phyloP scores from a whole-genome alignment of 2,113 vertebrate species.

The Bungarus multicinctus region DNA sequence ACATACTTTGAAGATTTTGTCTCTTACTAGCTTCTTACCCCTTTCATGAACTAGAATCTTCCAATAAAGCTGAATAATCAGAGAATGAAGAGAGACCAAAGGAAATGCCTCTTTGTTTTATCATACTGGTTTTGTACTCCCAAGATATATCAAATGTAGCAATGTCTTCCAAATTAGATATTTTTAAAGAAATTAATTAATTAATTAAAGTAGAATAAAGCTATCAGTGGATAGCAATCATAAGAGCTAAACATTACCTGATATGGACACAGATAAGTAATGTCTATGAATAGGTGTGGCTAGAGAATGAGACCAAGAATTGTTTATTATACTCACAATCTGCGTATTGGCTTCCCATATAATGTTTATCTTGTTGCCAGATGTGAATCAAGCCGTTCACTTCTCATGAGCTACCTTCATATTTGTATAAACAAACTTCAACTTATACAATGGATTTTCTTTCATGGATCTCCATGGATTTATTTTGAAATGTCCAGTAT shows the following conservation, averaged over 20 bases:
- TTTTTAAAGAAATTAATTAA: background rate
- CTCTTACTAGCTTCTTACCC: background rate
- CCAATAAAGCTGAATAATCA: background rate
- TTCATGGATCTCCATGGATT: background rate
- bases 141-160: background rate
- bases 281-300: background rate
- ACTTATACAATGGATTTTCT: background rate
- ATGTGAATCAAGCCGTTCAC: background rate
- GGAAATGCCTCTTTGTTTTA: background rate
- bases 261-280: background rate
- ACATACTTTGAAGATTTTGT: slow-evolving; percentile 21
- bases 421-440: background rate
- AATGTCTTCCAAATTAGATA: background rate
- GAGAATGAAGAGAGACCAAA: background rate
- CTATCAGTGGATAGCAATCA: background rate
- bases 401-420: background rate
- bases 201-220: background rate
- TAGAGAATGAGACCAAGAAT: background rate
- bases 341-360: background rate
- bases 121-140: background rate
- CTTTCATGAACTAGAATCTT: background rate
- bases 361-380: background rate
- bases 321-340: background rate
- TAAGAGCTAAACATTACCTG: background rate
- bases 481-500: background rate